Evolutionary conservation across 2,888 invertebrate genomes (phyloP).

Genomic region (Aleiodes testaceus): DNA sequence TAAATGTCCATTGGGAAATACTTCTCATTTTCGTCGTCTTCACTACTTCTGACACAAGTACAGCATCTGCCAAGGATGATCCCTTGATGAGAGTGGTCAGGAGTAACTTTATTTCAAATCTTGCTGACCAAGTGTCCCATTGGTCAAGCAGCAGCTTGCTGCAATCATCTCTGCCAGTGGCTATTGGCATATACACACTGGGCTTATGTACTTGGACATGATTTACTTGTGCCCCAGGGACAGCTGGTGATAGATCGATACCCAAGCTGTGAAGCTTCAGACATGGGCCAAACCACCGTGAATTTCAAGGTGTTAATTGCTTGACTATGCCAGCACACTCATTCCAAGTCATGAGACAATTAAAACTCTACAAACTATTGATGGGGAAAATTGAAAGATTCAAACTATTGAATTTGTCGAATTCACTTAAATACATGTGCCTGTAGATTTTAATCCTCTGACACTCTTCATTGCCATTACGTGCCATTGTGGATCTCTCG

Average conservation of each 20-base stretch:
- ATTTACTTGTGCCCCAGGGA: not conserved
- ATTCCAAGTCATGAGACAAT: too few species aligned
- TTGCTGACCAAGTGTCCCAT: too few species aligned
- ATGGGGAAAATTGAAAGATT: too few species aligned
- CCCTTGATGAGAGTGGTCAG: constrained; percentile 6
- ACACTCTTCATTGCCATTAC: constrained; percentile 13
- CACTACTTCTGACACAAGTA: not conserved
- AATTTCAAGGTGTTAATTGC: constrained; percentile 6
- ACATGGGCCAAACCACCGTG: not conserved
- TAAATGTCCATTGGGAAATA: not conserved
- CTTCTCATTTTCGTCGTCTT: not conserved
- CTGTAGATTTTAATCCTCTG: constrained; percentile 7
- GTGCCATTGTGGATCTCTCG: constrained; percentile 1
- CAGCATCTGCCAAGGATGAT: not conserved
- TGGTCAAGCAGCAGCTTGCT: constrained; percentile 8
- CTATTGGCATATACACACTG: constrained; percentile 11
- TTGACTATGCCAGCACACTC: too few species aligned
- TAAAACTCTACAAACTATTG: too few species aligned
- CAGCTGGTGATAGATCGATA: constrained; percentile 2
- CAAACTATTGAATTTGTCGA: too few species aligned
- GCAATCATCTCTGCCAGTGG: not conserved
- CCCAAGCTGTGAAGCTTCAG: not conserved
- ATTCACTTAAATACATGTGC: not conserved
- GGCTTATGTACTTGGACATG: not conserved
- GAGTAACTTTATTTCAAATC: constrained; percentile 18